phyloP scores from a whole-genome alignment of 2,888 invertebrate genomes.

The Caenorhabditis sp. region DNA sequence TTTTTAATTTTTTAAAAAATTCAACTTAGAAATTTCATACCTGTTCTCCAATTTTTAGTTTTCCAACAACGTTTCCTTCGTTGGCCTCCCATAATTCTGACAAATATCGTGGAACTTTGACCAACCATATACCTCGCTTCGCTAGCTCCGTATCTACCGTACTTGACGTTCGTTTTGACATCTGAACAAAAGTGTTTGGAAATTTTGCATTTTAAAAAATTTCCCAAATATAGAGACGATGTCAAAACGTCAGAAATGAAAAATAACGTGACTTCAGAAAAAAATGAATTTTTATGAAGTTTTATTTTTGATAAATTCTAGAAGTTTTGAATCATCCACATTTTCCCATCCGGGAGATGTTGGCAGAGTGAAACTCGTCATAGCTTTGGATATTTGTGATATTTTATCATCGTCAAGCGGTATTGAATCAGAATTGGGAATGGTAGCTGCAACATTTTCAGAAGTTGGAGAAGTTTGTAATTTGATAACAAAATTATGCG shows the following conservation, averaged over 20 bases:
- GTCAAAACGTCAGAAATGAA: not conserved
- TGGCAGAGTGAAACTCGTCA: slow-evolving; percentile 40
- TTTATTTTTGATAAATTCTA: slow-evolving; percentile 24
- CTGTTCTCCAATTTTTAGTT: slow-evolving; percentile 30
- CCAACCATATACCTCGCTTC: slow-evolving; percentile 65
- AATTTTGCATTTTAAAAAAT: not conserved
- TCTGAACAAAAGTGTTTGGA: not conserved
- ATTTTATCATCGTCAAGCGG: slow-evolving; percentile 1
- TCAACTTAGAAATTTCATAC: slow-evolving; percentile 6
- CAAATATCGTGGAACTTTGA: slow-evolving; percentile 66
- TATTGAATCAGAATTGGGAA: not conserved
- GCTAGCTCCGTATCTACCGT: slow-evolving; percentile 59
- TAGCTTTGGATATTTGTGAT: slow-evolving; percentile 37
- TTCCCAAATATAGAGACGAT: not conserved
- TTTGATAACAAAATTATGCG: slow-evolving; percentile 21
- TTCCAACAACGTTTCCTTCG: slow-evolving; percentile 57
- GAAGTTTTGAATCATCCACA: slow-evolving; percentile 38
- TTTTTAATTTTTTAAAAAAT: not conserved
- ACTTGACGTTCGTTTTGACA: slow-evolving; percentile 17
- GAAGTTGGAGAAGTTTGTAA: not conserved
- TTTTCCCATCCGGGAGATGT: slow-evolving; percentile 50
- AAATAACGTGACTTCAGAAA: slow-evolving; percentile 1
- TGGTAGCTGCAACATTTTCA: no score
- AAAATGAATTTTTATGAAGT: slow-evolving; percentile 5
- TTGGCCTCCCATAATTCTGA: slow-evolving; percentile 60